phyloP scores from a whole-genome alignment of 1,140 invertebrate species.

The Calephelis nemesis region DNA sequence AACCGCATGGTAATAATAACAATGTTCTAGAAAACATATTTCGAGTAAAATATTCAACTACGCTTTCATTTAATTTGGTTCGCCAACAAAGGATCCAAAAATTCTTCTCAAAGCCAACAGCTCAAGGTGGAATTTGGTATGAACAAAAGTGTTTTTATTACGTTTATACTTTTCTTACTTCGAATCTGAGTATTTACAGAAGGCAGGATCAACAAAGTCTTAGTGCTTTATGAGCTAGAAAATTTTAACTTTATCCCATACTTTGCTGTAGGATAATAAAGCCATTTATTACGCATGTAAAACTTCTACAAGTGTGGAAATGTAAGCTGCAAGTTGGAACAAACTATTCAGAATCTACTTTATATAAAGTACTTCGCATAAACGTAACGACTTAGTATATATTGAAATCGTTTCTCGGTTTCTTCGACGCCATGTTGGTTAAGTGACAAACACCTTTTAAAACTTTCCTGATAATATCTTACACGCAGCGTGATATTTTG shows the following conservation, averaged over 20 bases:
- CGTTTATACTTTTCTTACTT: conserved; percentile 30
- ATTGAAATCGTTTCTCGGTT: conserved; percentile 22
- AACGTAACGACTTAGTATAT: conserved; percentile 27
- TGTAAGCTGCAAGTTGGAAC: conserved; percentile 27
- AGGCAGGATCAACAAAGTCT: conserved; percentile 53
- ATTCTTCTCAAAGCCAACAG: conserved; percentile 19
- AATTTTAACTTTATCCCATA: conserved; percentile 56
- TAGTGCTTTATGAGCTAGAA: conserved; percentile 57
- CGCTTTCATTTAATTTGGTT: conserved; percentile 4
- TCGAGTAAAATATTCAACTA: conserved; percentile 10
- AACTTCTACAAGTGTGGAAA: conserved; percentile 37
- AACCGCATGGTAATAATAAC: too few relatives aligned
- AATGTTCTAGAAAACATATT: conserved; percentile 14
- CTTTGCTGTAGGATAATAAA: conserved; percentile 58
- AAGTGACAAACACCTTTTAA: conserved; percentile 14
- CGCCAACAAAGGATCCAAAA: conserved; percentile 7
- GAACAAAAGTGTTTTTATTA: conserved; percentile 21
- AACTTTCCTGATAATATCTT: conserved; percentile 8
- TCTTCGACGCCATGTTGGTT: conserved; percentile 14
- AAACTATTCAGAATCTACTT: conserved; percentile 35
- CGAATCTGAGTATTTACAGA: conserved; percentile 50
- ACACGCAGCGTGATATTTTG: conserved; percentile 4
- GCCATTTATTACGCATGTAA: conserved; percentile 59
- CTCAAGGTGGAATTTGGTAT: conserved; percentile 5
- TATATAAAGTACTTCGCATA: conserved; percentile 25